Evolutionary conservation across 2,797 vertebrate species (phyloP), one percentile per base, ranked within the genome.

Genomic region (Anableps anableps): DNA sequence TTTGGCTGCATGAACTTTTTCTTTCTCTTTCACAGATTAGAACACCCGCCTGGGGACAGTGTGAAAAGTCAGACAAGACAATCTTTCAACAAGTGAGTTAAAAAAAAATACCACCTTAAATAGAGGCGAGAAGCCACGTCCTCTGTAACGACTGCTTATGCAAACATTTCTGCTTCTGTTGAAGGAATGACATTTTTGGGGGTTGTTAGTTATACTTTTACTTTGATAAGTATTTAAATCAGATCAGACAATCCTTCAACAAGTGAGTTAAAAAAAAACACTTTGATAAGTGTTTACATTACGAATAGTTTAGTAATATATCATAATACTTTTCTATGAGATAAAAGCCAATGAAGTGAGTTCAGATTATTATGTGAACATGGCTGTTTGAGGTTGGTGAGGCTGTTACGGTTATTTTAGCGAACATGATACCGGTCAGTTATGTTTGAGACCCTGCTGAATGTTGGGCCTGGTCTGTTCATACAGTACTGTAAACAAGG

Each of bases 1-100:
- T 64, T 41, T 50, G 71, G 51, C 68, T 79, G 17, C 9, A 14
- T 78, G 17, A 50, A 72, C 50, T 60, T 82, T 74, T 60, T 38
- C 11, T 74, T 62, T 77, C 76, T 21, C 77, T 26, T 71, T 36
- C 75, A n/a, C 85, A 96, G 96, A 86, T 82, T 97, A 88, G 95
- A 95, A 85, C 77, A 94, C 68, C 95, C 95, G 29, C 95, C 95
- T 0, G 95, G 95, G 45, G 92, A 93, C 16, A 84, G 50, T 26
- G 91, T 86, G 73, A 81, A 48, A 78, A 95, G 95, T 82, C 92
- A 90, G 53, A 94, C 55, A 1, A 94, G 95, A 72, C 94, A 95
- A 78, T 88, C 92, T 72, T 96, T 96, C 86, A 94, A 96, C 92
- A 95, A 85, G 96, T 96, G 85, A 90, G 94, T 60, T 77, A 85